phyloP scores from a whole-genome alignment of 2,113 vertebrate genomes.

The Hemibagrus wyckioides region DNA sequence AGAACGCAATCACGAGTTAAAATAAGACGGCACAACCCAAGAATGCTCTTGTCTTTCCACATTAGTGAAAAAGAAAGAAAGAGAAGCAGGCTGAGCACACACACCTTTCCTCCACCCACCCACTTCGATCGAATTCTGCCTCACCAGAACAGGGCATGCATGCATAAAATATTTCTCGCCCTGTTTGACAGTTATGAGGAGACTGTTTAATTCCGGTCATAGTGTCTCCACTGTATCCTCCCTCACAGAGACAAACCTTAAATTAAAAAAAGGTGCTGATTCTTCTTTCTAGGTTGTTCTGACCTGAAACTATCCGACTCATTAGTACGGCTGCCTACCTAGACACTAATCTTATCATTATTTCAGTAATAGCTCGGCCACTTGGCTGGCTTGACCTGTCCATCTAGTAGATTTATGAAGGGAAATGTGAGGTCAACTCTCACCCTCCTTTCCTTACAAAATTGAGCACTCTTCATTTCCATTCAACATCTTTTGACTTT shows the following conservation, averaged over 20 bases:
- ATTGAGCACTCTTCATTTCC: background rate
- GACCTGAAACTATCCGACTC: conserved; percentile 18
- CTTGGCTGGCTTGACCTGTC: conserved; percentile 30
- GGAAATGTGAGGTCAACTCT: background rate
- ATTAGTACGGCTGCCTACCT: background rate
- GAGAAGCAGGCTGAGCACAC: background rate
- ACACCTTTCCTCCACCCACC: background rate
- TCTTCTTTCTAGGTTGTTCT: conserved; percentile 13
- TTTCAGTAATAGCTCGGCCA: conserved; percentile 13
- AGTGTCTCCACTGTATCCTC: background rate
- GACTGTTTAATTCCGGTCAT: conserved; percentile 9
- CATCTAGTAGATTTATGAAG: background rate
- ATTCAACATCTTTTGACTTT: background rate
- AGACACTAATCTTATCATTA: conserved; percentile 12
- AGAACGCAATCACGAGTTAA: background rate
- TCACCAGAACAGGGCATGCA: background rate
- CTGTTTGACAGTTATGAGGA: background rate
- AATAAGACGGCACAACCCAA: background rate
- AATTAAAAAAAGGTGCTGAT: background rate
- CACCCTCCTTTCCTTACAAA: background rate
- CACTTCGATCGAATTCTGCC: background rate
- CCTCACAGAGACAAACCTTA: background rate
- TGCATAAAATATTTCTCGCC: conserved; percentile 3
- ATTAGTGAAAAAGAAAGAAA: background rate
- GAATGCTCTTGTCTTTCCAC: background rate